phyloP scores from a whole-genome alignment of 2,797 vertebrate genomes.

The Acanthurus lineatus region DNA sequence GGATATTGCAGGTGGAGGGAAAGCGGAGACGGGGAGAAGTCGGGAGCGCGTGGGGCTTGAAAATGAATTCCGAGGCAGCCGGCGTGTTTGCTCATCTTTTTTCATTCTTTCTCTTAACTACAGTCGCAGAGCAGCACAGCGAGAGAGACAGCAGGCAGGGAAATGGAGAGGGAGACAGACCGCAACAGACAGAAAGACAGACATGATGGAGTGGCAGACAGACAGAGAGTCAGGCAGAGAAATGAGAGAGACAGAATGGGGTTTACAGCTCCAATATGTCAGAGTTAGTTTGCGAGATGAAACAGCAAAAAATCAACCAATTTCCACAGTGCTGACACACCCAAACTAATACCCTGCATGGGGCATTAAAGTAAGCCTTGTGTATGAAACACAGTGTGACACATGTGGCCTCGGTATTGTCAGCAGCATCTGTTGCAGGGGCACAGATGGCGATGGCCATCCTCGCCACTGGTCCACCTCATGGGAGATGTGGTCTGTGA shows the following conservation, averaged over 20 bases:
- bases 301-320: conserved; percentile 45
- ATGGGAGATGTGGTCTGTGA: conserved; percentile 57
- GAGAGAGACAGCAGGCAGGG: conserved; percentile 31
- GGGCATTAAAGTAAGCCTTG: conserved; percentile 69
- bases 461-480: conserved; percentile 48
- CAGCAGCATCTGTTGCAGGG: conserved; percentile 67
- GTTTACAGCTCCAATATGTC: conserved; percentile 69
- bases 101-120: conserved; percentile 66
- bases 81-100: conserved; percentile 74
- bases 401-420: conserved; percentile 66
- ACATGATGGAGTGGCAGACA: conserved; percentile 72
- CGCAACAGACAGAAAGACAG: conserved; percentile 49
- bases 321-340: conserved; percentile 63
- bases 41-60: conserved; percentile 37
- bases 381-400: conserved; percentile 72
- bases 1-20: conserved; percentile 69
- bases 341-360: conserved; percentile 61
- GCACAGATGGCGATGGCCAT: conserved; percentile 64
- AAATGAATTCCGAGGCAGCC: conserved; percentile 71
- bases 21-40: conserved; percentile 36
- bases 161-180: conserved; percentile 52
- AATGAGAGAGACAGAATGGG: conserved; percentile 67
- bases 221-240: conserved; percentile 34
- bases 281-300: conserved; percentile 59
- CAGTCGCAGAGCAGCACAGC: conserved; percentile 27